These are phyloP conservation scores for Malaclemys terrapin DNA, from an alignment of 2,113 vertebrate genomes.

Conservation along the genomic window DNA sequence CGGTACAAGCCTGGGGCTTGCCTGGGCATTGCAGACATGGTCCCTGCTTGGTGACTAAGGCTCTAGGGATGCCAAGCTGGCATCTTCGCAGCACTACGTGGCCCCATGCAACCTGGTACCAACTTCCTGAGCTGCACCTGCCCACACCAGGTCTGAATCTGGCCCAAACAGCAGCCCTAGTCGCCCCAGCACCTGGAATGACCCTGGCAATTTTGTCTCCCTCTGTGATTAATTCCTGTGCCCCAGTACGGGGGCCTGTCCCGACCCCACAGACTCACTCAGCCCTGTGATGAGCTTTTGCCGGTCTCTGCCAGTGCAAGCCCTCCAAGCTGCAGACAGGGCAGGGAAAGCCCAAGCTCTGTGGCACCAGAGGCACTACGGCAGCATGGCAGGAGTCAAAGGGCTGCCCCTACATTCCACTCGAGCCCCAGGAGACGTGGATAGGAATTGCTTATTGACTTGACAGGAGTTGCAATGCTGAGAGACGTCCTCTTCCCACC, in stretches of 20 bases:
- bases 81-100: neutral
- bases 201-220: too few relatives aligned
- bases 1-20: neutral
- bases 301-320: neutral
- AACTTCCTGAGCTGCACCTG: too few relatives aligned
- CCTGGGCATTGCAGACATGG: neutral
- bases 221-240: neutral
- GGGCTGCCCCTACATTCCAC: too few relatives aligned
- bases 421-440: neutral
- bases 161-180: neutral
- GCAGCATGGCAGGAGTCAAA: too few relatives aligned
- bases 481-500: neutral
- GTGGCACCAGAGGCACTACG: too few relatives aligned
- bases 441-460: neutral
- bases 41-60: neutral
- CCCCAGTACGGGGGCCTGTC: neutral
- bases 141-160: neutral
- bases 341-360: neutral
- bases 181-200: too few relatives aligned
- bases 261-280: too few relatives aligned
- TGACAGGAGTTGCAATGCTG: too few relatives aligned
- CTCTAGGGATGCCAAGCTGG: neutral
- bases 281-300: neutral
- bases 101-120: neutral
- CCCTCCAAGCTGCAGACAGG: neutral